Base-by-base conservation (phyloP, 1,140 invertebrate species). In the Potamilus streckersoni region DNA sequence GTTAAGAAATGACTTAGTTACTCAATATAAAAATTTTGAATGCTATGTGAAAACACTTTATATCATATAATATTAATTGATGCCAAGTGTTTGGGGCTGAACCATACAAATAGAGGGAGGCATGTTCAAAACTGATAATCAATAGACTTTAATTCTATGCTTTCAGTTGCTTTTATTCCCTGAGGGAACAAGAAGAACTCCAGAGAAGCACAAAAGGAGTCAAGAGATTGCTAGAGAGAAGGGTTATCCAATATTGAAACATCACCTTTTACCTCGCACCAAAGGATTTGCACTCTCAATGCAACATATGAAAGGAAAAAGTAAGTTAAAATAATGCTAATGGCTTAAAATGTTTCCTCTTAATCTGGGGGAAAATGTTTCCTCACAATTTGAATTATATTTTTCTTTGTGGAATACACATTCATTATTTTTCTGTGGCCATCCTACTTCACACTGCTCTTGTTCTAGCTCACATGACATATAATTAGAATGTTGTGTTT, bases 151-250 rank as follows among this genome's bases (percentile, higher is more conserved):
- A 12, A 69, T 59, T 62, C 14, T 65, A 67, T 55, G 73, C 64
- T 59, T 74, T 91, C 79, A 96, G 95, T 89, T 98, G 76, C 87
- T 98, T 58, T 87, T 98, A n/a, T 98, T 96, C 85, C 95, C 96
- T 13, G 97, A 99, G 91, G 97, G 97, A 12, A 99, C 97, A 2
- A 92, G 97, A 56, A 98, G 97, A 81, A 98, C 96, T 0, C 89
- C 92, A 70, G 93, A 93, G 80, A 99, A 99, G 87, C 95, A 97
- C 84, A 93, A 94, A 89, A 94, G 94, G 0, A 97, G 96, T 79
- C 91, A 96, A 83, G 94, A 95, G 82, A 97, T 98, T 88, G 96
- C 96, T 0, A 92, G 93, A 83, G 93, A 96, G 83, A 95, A 95
- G 81, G 95, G 95, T 80, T 92, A 98, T 79, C 94, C 95, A 6